Evolutionary conservation across 92 coral and sea anemone genomes (phyloP).

Genomic region (Parazoanthus atlanticus): DNA sequence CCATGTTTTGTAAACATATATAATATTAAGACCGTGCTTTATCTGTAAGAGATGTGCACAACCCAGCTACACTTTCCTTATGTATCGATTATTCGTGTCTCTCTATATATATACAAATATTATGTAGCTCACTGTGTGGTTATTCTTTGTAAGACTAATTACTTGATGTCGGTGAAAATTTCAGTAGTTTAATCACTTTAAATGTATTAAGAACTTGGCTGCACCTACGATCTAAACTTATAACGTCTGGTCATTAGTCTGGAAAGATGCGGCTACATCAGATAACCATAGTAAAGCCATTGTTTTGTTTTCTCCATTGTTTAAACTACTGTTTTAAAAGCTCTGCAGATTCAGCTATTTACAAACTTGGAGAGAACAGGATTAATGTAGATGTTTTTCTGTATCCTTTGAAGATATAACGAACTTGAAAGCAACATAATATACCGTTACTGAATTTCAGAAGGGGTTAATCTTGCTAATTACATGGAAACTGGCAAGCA

Average conservation of each 20-base stretch:
- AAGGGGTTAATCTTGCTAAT: constrained; percentile 1
- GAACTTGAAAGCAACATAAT: background rate
- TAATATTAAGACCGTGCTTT: background rate
- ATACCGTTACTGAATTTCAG: background rate
- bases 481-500: background rate
- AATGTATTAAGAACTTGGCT: background rate
- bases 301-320: background rate
- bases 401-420: background rate
- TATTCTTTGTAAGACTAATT: background rate
- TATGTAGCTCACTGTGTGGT: background rate
- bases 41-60: background rate
- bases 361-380: constrained; percentile 3
- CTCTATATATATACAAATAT: no score
- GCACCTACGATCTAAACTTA: background rate
- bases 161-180: background rate
- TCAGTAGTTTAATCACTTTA: background rate
- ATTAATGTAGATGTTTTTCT: background rate
- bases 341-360: background rate
- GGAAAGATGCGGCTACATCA: constrained; percentile 14
- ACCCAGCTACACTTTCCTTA: background rate
- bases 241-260: background rate
- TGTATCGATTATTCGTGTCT: background rate
- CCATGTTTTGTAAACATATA: background rate
- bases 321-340: background rate
- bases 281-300: background rate